Evolutionary conservation across 2,797 vertebrate genomes (phyloP).

Genomic region (Pristis pectinata): DNA sequence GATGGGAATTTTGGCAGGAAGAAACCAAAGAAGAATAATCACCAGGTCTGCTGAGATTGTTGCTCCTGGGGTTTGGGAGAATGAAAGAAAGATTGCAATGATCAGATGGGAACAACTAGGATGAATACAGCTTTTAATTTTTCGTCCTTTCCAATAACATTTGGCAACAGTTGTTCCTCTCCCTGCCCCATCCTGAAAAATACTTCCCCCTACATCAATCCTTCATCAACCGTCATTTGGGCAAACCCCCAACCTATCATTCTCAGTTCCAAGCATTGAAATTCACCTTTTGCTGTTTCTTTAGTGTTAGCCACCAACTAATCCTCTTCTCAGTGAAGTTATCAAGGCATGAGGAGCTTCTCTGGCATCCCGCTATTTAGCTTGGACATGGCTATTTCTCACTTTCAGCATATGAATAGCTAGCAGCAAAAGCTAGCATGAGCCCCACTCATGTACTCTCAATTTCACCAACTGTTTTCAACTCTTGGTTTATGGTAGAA

Average conservation of each 20-base stretch:
- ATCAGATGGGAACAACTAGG: too few species aligned
- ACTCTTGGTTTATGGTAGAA: background rate
- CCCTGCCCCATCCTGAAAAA: background rate
- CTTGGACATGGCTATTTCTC: background rate
- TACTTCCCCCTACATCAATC: background rate
- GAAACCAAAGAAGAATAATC: background rate
- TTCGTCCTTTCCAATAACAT: background rate
- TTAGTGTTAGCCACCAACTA: background rate
- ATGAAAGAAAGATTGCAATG: background rate
- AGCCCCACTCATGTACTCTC: background rate
- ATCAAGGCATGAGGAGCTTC: background rate
- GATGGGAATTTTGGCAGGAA: background rate
- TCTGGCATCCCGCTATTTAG: background rate
- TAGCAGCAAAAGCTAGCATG: too few species aligned
- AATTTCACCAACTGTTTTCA: background rate
- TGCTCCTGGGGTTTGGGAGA: too few species aligned
- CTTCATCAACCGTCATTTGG: background rate
- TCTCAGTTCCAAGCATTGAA: background rate
- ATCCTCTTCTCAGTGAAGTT: background rate
- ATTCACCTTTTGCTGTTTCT: background rate
- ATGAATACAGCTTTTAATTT: too few species aligned
- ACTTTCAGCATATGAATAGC: background rate
- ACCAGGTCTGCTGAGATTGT: background rate
- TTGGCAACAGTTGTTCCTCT: background rate
- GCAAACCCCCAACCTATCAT: background rate